A percentile compares a stretch with the other conserved stretches of the same genome.
These are phyloP conservation scores for Halesus radiatus DNA, from an alignment of 1,140 invertebrate species.

Conservation along the genomic window DNA sequence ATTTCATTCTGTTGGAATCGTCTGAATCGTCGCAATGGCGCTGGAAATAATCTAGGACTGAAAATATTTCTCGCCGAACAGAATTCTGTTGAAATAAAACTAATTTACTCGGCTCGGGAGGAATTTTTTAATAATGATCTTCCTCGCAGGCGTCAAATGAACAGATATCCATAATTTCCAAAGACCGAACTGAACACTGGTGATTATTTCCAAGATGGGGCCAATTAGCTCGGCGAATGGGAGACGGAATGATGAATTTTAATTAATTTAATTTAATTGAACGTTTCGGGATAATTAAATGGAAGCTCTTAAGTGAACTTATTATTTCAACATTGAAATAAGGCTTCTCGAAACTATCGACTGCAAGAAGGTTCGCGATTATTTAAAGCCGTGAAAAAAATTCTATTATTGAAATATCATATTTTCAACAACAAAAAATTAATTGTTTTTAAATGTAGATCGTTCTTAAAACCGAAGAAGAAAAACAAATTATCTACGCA, in stretches of 20 bases:
- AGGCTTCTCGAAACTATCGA: neutral
- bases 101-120: conserved; percentile 5
- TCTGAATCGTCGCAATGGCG: too few species aligned
- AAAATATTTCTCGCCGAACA: too few species aligned
- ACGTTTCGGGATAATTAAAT: conserved; percentile 31
- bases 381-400: too few species aligned
- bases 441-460: too few species aligned
- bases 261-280: conserved; percentile 36
- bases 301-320: conserved; percentile 11
- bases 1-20: too few species aligned
- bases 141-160: conserved; percentile 23
- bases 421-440: too few species aligned
- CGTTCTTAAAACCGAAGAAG: too few species aligned
- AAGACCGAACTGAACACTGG: conserved; percentile 7
- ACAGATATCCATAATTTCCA: conserved; percentile 32
- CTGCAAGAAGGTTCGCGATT: too few species aligned
- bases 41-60: too few species aligned
- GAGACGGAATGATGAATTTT: conserved; percentile 36
- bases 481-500: too few species aligned
- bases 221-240: conserved; percentile 37
- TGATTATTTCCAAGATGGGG: conserved; percentile 33
- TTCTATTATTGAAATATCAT: too few species aligned
- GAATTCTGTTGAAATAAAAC: conserved; percentile 3
- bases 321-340: conserved; percentile 16
- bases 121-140: conserved; percentile 37